phyloP scores from a whole-genome alignment of 2,888 invertebrate genomes.

The Sminthurides aquaticus region DNA sequence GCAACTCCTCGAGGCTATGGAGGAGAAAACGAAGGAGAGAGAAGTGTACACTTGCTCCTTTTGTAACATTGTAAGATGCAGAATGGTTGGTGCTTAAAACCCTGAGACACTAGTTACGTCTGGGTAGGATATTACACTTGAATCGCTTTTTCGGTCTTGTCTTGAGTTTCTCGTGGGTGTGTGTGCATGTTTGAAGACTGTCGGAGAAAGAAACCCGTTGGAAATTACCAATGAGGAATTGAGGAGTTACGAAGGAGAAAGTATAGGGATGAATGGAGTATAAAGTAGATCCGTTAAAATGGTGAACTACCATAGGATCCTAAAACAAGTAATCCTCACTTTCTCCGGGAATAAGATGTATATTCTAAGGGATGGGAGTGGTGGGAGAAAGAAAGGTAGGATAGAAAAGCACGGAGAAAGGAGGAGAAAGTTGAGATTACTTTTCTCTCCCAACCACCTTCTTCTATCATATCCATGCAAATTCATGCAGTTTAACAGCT shows the following conservation, averaged over 20 bases:
- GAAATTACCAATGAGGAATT: neutral
- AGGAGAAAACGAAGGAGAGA: too few species aligned
- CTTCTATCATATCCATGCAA: slow-evolving; percentile 31
- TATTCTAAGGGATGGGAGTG: neutral
- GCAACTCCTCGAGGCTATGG: neutral
- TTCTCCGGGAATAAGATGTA: neutral
- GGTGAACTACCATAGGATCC: too few species aligned
- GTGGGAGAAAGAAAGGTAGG: neutral
- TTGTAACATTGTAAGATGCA: too few species aligned
- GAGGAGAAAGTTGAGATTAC: slow-evolving; percentile 29
- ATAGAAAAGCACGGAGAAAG: neutral
- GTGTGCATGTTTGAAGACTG: too few species aligned
- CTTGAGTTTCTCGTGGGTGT: too few species aligned
- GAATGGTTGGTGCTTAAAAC: too few species aligned
- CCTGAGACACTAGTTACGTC: too few species aligned
- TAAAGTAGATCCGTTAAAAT: slow-evolving; percentile 9
- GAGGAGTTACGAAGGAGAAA: neutral
- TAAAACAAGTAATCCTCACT: slow-evolving; percentile 2
- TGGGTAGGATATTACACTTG: too few species aligned
- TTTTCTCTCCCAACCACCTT: slow-evolving; percentile 17
- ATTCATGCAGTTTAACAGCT: slow-evolving; percentile 29
- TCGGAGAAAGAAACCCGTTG: neutral
- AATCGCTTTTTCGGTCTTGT: too few species aligned
- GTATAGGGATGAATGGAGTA: neutral
- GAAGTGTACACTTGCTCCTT: too few species aligned